These are phyloP conservation scores for Crotalus helleri DNA, from an alignment of 2,113 vertebrate genomes.

Conservation along the genomic window DNA sequence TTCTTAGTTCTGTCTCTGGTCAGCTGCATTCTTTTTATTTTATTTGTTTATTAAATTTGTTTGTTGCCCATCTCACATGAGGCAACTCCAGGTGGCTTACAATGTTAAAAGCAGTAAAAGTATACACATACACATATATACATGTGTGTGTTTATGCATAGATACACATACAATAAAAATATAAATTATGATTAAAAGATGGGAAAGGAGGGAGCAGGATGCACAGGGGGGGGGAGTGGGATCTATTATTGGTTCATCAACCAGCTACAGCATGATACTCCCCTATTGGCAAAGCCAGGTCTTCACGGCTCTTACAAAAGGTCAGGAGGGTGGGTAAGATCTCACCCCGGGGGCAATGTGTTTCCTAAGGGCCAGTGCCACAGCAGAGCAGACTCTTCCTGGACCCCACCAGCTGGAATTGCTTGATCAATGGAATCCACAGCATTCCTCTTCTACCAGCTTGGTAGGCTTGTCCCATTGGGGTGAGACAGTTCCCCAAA, in stretches of 20 bases:
- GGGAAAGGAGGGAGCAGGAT: background rate
- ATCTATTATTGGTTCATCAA: background rate
- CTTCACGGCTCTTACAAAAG: background rate
- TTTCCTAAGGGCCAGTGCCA: background rate
- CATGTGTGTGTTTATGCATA: no score
- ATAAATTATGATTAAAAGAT: background rate
- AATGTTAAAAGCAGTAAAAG: no score
- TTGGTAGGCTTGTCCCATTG: background rate
- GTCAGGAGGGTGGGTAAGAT: background rate
- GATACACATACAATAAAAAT: background rate
- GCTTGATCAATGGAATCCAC: background rate
- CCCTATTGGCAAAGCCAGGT: background rate
- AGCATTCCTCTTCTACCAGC: background rate
- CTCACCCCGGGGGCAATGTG: background rate
- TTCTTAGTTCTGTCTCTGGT: no score
- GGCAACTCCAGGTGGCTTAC: no score
- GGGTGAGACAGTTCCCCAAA: background rate
- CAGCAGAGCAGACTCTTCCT: background rate
- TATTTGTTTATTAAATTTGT: no score
- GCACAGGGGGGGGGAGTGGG: background rate
- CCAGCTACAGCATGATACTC: background rate
- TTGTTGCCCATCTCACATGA: no score
- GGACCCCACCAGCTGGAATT: background rate
- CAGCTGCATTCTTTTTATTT: no score
- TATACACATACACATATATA: no score